These are phyloP conservation scores for Lophius americanus DNA, from an alignment of 2,797 vertebrate genomes.

Conservation along the genomic window DNA sequence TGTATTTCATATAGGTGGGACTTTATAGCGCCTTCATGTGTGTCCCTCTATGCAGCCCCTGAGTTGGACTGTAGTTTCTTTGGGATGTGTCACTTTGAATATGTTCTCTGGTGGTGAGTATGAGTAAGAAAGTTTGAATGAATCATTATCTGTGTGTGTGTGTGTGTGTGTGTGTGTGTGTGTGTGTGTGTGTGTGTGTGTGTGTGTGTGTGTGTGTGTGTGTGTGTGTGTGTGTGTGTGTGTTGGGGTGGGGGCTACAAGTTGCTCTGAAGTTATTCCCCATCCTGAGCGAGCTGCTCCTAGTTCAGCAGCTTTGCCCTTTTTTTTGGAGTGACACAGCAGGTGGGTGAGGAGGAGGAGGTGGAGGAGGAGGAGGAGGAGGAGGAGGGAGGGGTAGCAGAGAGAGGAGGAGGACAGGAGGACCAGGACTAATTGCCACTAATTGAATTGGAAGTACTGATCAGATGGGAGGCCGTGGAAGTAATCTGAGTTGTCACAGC, in stretches of 20 bases:
- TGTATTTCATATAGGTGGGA: neutral
- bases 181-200: constrained; percentile 43
- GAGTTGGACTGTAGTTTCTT: constrained; percentile 46
- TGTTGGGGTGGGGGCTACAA: constrained; percentile 53
- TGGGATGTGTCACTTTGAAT: constrained; percentile 75
- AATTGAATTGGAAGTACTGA: constrained; percentile 87
- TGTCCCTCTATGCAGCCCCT: constrained; percentile 22
- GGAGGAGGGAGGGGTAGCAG: constrained; percentile 7
- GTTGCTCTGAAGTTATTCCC: constrained; percentile 62
- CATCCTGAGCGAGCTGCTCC: constrained; percentile 57
- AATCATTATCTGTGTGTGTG: constrained; percentile 19
- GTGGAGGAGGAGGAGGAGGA: neutral
- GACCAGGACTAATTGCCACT: constrained; percentile 83
- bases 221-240: constrained; percentile 38
- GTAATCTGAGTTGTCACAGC: constrained; percentile 86
- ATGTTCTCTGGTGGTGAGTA: constrained; percentile 61
- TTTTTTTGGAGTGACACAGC: constrained; percentile 49
- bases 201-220: constrained; percentile 34
- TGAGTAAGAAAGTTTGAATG: constrained; percentile 71
- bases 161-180: too few relatives aligned
- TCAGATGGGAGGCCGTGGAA: constrained; percentile 85
- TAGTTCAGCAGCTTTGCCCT: constrained; percentile 42
- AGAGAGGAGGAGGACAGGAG: constrained; percentile 3
- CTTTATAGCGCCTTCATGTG: neutral
- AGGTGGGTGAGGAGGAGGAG: constrained; percentile 38